Percentiles rank a stretch among this genome's conserved stretches.
These are phyloP conservation scores for Nerophis lumbriciformis DNA, from an alignment of 2,113 vertebrate species.

Conservation along the genomic window DNA sequence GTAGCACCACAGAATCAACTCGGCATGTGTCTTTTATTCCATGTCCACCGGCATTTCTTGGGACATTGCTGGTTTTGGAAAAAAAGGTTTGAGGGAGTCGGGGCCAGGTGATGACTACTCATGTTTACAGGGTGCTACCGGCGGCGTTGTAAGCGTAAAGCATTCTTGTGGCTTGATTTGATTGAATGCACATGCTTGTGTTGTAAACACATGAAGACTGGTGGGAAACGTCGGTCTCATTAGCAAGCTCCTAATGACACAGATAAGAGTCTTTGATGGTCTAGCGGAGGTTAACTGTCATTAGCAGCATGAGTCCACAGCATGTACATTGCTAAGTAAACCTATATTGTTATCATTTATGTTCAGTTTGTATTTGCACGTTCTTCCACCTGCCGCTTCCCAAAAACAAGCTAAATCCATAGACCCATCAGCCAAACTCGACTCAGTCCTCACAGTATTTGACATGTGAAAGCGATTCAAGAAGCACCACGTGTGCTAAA, in stretches of 20 bases:
- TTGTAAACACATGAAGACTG: slow-evolving; percentile 41
- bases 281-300: slow-evolving; percentile 17
- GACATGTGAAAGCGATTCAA: background rate
- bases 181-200: slow-evolving; percentile 62
- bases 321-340: slow-evolving; percentile 15
- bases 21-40: too few relatives aligned
- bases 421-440: background rate
- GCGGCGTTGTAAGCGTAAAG: slow-evolving; percentile 26
- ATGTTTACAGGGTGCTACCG: slow-evolving; percentile 6
- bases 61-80: slow-evolving; percentile 2
- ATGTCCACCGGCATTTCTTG: too few relatives aligned
- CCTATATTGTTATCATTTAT: slow-evolving; percentile 24
- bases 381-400: background rate
- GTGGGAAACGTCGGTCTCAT: slow-evolving; percentile 44
- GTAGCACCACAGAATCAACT: too few relatives aligned
- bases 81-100: slow-evolving; percentile 32
- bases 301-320: slow-evolving; percentile 26
- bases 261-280: slow-evolving; percentile 55
- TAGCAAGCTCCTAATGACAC: slow-evolving; percentile 44
- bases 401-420: background rate
- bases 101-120: too few relatives aligned
- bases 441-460: background rate
- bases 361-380: background rate
- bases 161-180: slow-evolving; percentile 54
- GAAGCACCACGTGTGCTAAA: background rate